Evolutionary conservation across 2,113 vertebrate species (phyloP), one percentile per base, ranked within the genome.

Genomic region (Amphilophus citrinellus): DNA sequence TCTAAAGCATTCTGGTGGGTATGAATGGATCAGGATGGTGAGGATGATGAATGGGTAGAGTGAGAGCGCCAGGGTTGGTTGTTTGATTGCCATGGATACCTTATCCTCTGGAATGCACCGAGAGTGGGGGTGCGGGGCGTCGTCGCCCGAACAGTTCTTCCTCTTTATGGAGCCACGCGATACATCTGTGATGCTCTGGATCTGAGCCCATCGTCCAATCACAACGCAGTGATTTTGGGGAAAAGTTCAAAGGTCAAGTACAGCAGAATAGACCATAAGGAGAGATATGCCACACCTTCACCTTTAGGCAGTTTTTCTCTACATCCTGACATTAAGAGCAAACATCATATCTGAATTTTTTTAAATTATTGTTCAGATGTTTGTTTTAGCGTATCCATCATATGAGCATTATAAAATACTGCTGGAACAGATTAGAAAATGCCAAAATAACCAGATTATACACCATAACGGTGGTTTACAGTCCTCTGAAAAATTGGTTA

Each of bases 141-240:
- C 80, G 79, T 84, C 85, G 22, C 56, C 73, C 24, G 92, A 78
- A 2, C 32, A 27, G 53, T 89, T 95, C 92, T 93, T 96, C 90
- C 94, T 94, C 88, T 91, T 95, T 82, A 96, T 94, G 89, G 96
- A 96, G 85, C 87, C 84, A 35, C 95, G 95, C 0, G 95, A 96
- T 42, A 93, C 93, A 68, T 96, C 95, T 15, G 95, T 93, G 89
- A 96, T 96, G 92, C 95, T 96, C 91, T 96, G 96, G 93, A 96
- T 96, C 96, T 96, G 86, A 91, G 89, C 88, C 30, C 61, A 3
- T 42, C 0, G 20, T 66, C 79, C 80, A 58, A 80, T 88, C 50
- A 30, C 60, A 80, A 68, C 13, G 32, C 71, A 56, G 18, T 8
- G 14, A 1, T 88, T 57, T 20, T n/a, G 32, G 63, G 62, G 15